Evolutionary conservation across 2,113 vertebrate genomes (phyloP).

Genomic region (Rhynchomys soricoides): DNA sequence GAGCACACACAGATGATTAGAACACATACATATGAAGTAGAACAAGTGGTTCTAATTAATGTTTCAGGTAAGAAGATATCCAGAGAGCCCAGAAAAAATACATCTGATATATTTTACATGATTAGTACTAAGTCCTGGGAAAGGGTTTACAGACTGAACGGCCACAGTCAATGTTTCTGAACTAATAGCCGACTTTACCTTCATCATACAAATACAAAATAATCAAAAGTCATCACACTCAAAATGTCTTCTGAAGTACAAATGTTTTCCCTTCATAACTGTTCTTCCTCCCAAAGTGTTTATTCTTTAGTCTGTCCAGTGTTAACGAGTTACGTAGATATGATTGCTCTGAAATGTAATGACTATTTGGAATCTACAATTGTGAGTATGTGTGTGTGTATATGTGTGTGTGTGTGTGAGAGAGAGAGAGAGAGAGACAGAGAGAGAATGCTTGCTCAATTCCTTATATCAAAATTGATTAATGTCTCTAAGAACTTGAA

Average conservation of each 20-base stretch:
- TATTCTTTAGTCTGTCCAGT: not conserved
- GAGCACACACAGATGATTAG: not conserved
- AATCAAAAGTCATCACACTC: slow-evolving; percentile 1
- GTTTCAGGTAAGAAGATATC: not conserved
- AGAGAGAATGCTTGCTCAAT: not conserved
- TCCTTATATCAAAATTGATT: not conserved
- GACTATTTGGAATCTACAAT: slow-evolving; percentile 1
- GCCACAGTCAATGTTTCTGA: not conserved
- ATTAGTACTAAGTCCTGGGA: not conserved
- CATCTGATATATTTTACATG: not conserved
- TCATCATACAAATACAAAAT: slow-evolving; percentile 20
- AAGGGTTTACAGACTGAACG: slow-evolving; percentile 23
- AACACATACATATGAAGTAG: not conserved
- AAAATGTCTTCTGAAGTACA: slow-evolving; percentile 18
- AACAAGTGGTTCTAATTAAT: not conserved
- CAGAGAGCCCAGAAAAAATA: slow-evolving; percentile 8
- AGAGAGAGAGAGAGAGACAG: not conserved
- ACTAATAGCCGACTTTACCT: not conserved
- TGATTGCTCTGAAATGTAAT: slow-evolving; percentile 28
- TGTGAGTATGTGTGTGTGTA: not conserved
- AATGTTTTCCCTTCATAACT: slow-evolving; percentile 1
- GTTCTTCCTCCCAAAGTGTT: not conserved
- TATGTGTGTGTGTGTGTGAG: not conserved
- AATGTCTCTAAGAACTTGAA: not conserved
- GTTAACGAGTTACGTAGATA: not conserved